These are phyloP conservation scores for Micromesistius poutassou DNA, from an alignment of 2,797 vertebrate genomes.

Conservation along the genomic window DNA sequence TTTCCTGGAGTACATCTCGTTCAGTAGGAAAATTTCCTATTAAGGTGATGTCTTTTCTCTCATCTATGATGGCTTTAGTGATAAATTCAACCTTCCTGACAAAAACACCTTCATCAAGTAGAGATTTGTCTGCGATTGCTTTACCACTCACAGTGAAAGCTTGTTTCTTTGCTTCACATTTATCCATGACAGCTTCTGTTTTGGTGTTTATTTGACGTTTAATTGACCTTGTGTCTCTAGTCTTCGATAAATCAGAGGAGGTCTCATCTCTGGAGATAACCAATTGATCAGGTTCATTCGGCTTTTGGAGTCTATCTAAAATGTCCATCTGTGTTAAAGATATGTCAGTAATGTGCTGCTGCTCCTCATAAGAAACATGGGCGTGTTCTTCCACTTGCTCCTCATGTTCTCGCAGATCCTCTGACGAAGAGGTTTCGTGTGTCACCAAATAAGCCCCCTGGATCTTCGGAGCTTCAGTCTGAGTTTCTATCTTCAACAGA, in stretches of 20 bases:
- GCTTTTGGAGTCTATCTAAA: conserved; percentile 8
- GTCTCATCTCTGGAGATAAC: conserved; percentile 11
- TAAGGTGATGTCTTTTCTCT: background rate
- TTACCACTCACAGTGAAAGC: conserved; percentile 5
- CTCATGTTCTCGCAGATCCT: conserved; percentile 7
- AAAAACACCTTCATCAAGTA: conserved; percentile 5
- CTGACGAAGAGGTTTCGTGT: conserved; percentile 1
- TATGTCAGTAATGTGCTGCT: conserved; percentile 8
- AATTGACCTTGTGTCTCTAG: background rate
- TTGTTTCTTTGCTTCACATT: conserved; percentile 8
- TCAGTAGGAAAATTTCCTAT: background rate
- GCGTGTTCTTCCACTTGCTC: conserved; percentile 13
- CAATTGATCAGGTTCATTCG: background rate
- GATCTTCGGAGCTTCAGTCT: conserved; percentile 21
- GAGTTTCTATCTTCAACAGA: conserved; percentile 19
- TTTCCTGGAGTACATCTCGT: background rate
- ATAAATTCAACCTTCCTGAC: background rate
- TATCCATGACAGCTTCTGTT: conserved; percentile 11
- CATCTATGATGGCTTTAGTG: background rate
- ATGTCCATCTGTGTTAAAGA: conserved; percentile 15
- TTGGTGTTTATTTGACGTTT: background rate
- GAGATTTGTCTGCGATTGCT: background rate
- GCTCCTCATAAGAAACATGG: conserved; percentile 9
- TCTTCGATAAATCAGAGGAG: conserved; percentile 56
- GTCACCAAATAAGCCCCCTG: conserved; percentile 5